Conservation (phyloP, 2,113 vertebrate species). For the Hippoglossus stenolepis region DNA sequence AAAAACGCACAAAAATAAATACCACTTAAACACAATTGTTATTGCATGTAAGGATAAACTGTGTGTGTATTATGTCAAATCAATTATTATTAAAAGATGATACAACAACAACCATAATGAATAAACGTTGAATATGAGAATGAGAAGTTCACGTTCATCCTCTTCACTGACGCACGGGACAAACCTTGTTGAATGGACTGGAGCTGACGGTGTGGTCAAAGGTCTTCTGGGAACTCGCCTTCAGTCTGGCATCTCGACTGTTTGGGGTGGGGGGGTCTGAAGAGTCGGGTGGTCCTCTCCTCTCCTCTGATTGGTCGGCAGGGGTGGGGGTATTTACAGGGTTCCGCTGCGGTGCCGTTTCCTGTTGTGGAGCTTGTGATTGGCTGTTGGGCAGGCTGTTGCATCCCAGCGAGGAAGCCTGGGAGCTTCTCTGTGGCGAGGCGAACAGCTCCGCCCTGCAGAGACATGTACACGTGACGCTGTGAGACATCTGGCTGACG, state of each 20-base stretch:
- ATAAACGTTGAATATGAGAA: too few species aligned
- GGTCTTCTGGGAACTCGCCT: conserved; percentile 61
- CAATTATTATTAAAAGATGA: too few species aligned
- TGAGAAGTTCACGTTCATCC: too few species aligned
- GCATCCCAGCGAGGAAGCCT: conserved; percentile 54
- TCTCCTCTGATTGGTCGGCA: conserved; percentile 36
- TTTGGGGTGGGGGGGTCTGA: neutral
- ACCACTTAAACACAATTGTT: too few species aligned
- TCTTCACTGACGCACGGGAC: neutral
- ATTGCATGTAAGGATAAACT: too few species aligned
- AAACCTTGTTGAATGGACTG: conserved; percentile 70
- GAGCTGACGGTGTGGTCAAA: conserved; percentile 50
- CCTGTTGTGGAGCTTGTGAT: conserved; percentile 41
- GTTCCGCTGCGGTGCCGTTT: conserved; percentile 14
- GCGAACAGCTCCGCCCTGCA: conserved; percentile 81
- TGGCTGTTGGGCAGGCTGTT: conserved; percentile 70
- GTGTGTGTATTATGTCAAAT: too few species aligned
- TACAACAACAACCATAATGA: too few species aligned
- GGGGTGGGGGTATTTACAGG: neutral
- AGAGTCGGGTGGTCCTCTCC: conserved; percentile 10
- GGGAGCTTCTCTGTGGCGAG: conserved; percentile 72
- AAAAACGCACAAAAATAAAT: too few species aligned
- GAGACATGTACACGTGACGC: neutral
- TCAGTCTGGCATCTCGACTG: conserved; percentile 47
- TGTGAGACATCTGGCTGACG: neutral